Conservation (phyloP, 2,113 vertebrate genomes). For the Chloropsis cyanopogon region DNA sequence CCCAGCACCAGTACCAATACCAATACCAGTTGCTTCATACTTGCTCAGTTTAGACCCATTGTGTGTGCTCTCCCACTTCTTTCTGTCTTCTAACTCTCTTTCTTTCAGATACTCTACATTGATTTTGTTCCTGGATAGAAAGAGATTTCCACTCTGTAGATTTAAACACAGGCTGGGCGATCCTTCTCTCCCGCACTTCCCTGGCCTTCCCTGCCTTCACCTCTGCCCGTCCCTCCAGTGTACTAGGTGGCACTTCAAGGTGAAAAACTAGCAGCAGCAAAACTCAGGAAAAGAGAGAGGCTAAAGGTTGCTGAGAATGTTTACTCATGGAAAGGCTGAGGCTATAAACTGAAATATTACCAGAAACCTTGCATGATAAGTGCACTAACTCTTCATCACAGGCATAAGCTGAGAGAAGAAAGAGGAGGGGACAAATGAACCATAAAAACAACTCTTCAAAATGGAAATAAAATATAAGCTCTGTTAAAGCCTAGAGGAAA, state of each 20-base stretch:
- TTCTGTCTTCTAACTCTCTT: neutral
- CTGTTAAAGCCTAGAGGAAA: neutral
- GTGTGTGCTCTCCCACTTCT: neutral
- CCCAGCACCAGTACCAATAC: neutral
- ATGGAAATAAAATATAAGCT: slow-evolving; percentile 24
- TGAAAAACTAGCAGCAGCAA: slow-evolving; percentile 63
- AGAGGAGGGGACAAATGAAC: neutral
- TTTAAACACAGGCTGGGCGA: neutral
- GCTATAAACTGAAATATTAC: slow-evolving; percentile 68
- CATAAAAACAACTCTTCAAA: slow-evolving; percentile 16
- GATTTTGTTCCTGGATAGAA: neutral
- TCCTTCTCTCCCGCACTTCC: neutral
- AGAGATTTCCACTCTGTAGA: neutral
- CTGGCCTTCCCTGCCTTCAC: neutral
- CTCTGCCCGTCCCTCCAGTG: neutral
- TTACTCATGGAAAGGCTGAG: slow-evolving; percentile 69
- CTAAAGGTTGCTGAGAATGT: slow-evolving; percentile 75
- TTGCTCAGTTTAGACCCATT: slow-evolving; percentile 34
- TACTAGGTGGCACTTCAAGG: slow-evolving; percentile 29
- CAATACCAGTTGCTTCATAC: slow-evolving; percentile 39
- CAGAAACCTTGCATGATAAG: slow-evolving; percentile 66
- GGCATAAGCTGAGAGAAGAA: slow-evolving; percentile 5
- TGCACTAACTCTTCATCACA: slow-evolving; percentile 16
- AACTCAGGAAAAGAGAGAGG: slow-evolving; percentile 64
- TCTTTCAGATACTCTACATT: neutral